Conservation (phyloP, 35 echinoderm and acorn worm genomes). For the Anneissia japonica region DNA sequence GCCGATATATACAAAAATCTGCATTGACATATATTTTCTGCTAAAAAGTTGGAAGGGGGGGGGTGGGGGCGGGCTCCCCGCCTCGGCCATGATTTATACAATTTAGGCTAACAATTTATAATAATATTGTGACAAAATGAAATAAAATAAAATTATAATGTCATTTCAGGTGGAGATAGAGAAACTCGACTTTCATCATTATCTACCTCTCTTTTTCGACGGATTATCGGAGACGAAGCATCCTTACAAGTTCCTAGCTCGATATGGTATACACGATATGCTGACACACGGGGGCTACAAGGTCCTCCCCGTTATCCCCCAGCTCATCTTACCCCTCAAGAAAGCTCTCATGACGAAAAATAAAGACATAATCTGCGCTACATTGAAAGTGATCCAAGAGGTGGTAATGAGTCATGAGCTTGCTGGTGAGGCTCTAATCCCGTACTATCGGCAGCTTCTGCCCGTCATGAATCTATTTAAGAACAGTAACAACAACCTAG, state of each 20-base stretch:
- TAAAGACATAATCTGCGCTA: slow-evolving; percentile 57
- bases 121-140: too few species aligned
- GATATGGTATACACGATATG: slow-evolving; percentile 90
- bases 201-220: slow-evolving; percentile 86
- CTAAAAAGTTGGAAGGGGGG: too few species aligned
- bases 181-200: slow-evolving; percentile 91
- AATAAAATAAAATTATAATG: too few species aligned
- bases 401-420: slow-evolving; percentile 52
- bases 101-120: too few species aligned
- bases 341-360: slow-evolving; percentile 37
- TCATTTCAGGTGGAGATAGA: slow-evolving; percentile 75
- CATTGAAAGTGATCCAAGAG: slow-evolving; percentile 50
- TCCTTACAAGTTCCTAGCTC: slow-evolving; percentile 85
- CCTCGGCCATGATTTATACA: too few species aligned
- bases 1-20: too few species aligned
- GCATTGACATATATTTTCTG: too few species aligned
- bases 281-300: slow-evolving; percentile 78
- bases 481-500: slow-evolving; percentile 82
- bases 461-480: slow-evolving; percentile 86
- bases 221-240: slow-evolving; percentile 72
- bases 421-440: slow-evolving; percentile 73
- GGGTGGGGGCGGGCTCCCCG: too few species aligned
- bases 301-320: slow-evolving; percentile 79
- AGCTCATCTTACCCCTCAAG: slow-evolving; percentile 90
- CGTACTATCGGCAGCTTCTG: slow-evolving; percentile 84